phyloP scores from a whole-genome alignment of 2,797 vertebrate species.

The Poeciliopsis infans region DNA sequence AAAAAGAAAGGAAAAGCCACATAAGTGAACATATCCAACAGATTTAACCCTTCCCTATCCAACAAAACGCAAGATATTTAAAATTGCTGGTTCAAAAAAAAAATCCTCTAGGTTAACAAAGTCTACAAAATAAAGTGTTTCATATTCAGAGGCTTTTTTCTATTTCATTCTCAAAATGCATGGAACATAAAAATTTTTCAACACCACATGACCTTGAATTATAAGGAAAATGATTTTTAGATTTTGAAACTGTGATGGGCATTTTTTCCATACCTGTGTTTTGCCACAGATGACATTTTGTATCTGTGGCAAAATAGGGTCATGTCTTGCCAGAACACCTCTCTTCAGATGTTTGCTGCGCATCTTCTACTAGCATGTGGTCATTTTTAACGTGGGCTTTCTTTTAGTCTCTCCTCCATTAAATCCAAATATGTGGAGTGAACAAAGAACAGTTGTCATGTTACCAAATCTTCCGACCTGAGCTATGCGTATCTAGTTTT shows the following conservation, averaged over 20 bases:
- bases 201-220: neutral
- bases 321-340: neutral
- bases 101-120: neutral
- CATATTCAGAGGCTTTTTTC: neutral
- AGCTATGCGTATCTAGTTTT: neutral
- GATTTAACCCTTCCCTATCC: slow-evolving; percentile 66
- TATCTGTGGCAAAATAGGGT: neutral
- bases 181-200: neutral
- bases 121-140: neutral
- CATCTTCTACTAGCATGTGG: neutral
- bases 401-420: neutral
- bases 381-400: neutral
- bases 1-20: slow-evolving; percentile 33
- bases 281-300: neutral
- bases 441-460: neutral
- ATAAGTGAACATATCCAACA: slow-evolving; percentile 49
- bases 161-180: neutral
- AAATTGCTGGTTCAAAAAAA: neutral
- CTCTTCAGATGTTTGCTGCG: neutral
- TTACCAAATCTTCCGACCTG: neutral
- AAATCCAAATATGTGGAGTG: neutral
- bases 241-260: neutral
- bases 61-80: neutral
- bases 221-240: neutral
- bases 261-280: neutral